A percentile compares a stretch with the other conserved stretches of the same genome.
Conservation (phyloP, 2,888 invertebrate genomes). For the Endotricha flammealis region DNA sequence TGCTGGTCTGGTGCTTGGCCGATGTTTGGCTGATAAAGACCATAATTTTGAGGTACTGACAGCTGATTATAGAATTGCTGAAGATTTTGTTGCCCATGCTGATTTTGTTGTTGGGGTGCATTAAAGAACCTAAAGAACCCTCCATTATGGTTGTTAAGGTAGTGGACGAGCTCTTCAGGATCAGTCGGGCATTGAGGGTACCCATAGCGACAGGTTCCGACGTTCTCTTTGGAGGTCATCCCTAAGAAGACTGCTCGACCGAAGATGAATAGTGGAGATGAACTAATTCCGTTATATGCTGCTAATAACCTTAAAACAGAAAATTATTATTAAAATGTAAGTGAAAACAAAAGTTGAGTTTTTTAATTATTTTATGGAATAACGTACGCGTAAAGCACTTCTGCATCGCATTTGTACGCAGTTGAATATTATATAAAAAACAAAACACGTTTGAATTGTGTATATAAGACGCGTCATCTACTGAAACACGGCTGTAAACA, state of each 20-base stretch:
- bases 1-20: constrained; percentile 9
- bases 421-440: constrained; percentile 4
- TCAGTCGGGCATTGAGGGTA: constrained; percentile 87
- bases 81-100: constrained; percentile 52
- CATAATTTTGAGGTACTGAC: constrained; percentile 24
- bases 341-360: too few relatives aligned
- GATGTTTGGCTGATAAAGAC: constrained; percentile 19
- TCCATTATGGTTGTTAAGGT: constrained; percentile 91
- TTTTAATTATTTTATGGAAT: too few relatives aligned
- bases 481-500: too few relatives aligned
- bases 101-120: constrained; percentile 47
- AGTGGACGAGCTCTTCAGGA: constrained; percentile 84
- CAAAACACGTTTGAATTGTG: too few relatives aligned
- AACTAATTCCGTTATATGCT: constrained; percentile 69
- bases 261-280: constrained; percentile 84
- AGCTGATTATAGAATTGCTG: constrained; percentile 61
- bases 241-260: constrained; percentile 87
- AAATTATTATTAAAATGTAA: too few relatives aligned
- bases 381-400: too few relatives aligned
- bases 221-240: constrained; percentile 80
- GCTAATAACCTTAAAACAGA: constrained; percentile 81
- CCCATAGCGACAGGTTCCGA: constrained; percentile 79
- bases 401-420: too few relatives aligned
- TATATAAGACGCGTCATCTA: too few relatives aligned
- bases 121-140: constrained; percentile 90